phyloP scores from a whole-genome alignment of 2,888 invertebrate species.

The Aporophyla nigra region DNA sequence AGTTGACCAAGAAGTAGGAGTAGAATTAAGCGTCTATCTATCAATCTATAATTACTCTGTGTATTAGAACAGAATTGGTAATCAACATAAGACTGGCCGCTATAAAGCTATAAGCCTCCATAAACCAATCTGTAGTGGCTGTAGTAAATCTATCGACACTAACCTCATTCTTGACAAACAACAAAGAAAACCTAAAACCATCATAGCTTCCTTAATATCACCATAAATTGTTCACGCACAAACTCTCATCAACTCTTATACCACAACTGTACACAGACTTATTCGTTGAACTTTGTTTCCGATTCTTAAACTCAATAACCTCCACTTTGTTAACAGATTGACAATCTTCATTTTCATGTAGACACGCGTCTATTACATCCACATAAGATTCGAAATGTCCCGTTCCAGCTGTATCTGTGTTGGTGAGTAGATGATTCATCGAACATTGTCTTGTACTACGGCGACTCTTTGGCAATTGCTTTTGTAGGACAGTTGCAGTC shows the following conservation, averaged over 20 bases:
- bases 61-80: slow-evolving; percentile 2
- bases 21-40: not conserved
- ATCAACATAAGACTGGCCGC: slow-evolving; percentile 20
- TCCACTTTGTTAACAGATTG: slow-evolving; percentile 45
- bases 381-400: slow-evolving; percentile 27
- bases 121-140: slow-evolving; percentile 10
- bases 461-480: slow-evolving; percentile 61
- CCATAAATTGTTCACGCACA: slow-evolving; percentile 34
- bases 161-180: slow-evolving; percentile 40
- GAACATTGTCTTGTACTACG: slow-evolving; percentile 75
- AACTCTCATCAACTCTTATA: slow-evolving; percentile 20
- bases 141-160: slow-evolving; percentile 20
- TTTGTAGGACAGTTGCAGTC: slow-evolving; percentile 63
- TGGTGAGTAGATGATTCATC: slow-evolving; percentile 74
- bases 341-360: slow-evolving; percentile 29
- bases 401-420: not conserved
- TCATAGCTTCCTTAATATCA: slow-evolving; percentile 17
- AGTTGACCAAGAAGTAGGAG: not conserved
- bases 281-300: slow-evolving; percentile 56
- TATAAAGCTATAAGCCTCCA: slow-evolving; percentile 27
- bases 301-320: slow-evolving; percentile 63
- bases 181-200: slow-evolving; percentile 43
- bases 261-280: slow-evolving; percentile 20
- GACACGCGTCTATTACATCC: not conserved
- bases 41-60: not conserved